Evolutionary conservation across 2,797 vertebrate species (phyloP).

Genomic region (Sebastes cheni): DNA sequence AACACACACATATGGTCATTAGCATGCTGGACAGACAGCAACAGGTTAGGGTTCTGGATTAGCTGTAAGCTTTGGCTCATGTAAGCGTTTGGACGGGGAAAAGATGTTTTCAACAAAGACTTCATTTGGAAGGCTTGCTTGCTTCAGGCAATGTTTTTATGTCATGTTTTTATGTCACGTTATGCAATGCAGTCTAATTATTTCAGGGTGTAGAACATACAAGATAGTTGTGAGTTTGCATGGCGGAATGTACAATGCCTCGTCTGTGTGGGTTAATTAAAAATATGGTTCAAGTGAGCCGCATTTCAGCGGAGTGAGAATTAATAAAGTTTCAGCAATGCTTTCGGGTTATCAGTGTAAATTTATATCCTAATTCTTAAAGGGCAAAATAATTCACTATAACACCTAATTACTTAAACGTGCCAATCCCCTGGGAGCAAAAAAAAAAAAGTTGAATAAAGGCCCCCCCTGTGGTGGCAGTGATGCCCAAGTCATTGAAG

Average conservation of each 20-base stretch:
- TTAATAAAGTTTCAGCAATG: conserved; percentile 11
- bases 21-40: conserved; percentile 43
- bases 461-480: conserved; percentile 45
- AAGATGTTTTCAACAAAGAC: conserved; percentile 37
- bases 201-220: conserved; percentile 40
- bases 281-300: conserved; percentile 37
- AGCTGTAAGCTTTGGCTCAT: conserved; percentile 17
- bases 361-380: conserved; percentile 40
- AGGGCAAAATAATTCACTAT: conserved; percentile 24
- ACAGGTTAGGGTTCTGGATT: conserved; percentile 51
- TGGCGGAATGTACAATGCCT: conserved; percentile 15
- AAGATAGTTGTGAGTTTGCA: conserved; percentile 22
- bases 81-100: conserved; percentile 11
- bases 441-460: conserved; percentile 16
- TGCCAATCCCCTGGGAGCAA: conserved; percentile 30
- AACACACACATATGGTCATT: conserved; percentile 19
- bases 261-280: conserved; percentile 45
- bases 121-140: conserved; percentile 44
- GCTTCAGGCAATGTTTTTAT: conserved; percentile 42
- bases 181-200: conserved; percentile 37
- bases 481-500: conserved; percentile 66
- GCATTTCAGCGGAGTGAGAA: background rate
- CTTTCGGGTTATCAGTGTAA: conserved; percentile 18
- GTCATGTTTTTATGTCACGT: conserved; percentile 39
- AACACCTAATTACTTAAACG: conserved; percentile 49